These are phyloP conservation scores for Chaetodon trifascialis DNA, from an alignment of 2,113 vertebrate species.

Conservation along the genomic window DNA sequence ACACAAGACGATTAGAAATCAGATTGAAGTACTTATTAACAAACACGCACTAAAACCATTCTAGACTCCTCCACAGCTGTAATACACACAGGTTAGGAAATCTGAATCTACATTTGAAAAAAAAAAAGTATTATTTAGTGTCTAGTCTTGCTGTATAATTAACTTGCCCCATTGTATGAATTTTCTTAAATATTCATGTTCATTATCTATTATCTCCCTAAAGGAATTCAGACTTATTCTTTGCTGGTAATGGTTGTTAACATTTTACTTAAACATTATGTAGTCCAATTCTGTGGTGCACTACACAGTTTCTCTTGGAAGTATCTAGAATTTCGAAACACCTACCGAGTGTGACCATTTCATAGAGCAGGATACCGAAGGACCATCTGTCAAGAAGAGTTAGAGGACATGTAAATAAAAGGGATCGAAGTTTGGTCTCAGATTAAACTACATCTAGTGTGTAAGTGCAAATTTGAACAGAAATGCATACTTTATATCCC, in stretches of 20 bases:
- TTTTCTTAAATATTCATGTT: no score
- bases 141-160: background rate
- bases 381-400: constrained; percentile 88
- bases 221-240: background rate
- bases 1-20: background rate
- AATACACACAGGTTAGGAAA: background rate
- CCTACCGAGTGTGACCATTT: constrained; percentile 94
- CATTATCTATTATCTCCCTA: background rate
- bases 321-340: background rate
- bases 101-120: background rate
- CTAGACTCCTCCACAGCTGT: no score
- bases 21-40: background rate
- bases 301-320: background rate
- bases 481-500: background rate
- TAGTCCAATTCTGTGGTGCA: background rate
- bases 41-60: background rate
- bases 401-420: background rate
- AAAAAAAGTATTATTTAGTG: background rate
- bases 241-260: background rate
- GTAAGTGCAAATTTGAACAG: background rate
- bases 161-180: background rate
- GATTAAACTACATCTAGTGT: background rate
- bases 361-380: constrained; percentile 93
- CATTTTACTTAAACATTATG: background rate
- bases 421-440: background rate